phyloP scores from a whole-genome alignment of 2,113 vertebrate species.

The Rhodinocichla rosea region DNA sequence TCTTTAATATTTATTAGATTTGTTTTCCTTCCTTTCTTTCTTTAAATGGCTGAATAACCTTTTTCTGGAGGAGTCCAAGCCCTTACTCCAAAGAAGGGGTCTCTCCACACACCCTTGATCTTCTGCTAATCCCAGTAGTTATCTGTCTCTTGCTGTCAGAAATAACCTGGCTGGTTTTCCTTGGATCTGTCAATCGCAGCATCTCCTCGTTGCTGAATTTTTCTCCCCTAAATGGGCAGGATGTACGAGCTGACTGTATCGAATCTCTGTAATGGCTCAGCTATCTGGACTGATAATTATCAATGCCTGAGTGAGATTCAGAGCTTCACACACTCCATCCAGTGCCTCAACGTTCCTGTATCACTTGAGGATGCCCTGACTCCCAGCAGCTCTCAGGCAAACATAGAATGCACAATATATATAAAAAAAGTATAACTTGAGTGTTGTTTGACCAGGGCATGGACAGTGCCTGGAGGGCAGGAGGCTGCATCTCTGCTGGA shows the following conservation, averaged over 20 bases:
- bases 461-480: neutral
- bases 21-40: neutral
- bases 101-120: neutral
- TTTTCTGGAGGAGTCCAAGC: neutral
- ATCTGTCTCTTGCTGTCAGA: neutral
- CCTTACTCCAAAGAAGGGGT: neutral
- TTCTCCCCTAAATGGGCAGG: constrained; percentile 50
- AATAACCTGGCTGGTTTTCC: neutral
- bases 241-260: neutral
- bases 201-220: neutral
- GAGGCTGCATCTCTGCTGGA: neutral
- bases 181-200: neutral
- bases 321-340: accelerated
- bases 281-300: constrained; percentile 11
- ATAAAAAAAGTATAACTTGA: too few relatives aligned
- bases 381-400: neutral
- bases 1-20: neutral
- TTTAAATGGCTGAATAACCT: neutral
- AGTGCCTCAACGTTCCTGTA: neutral
- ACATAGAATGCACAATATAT: neutral
- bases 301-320: neutral
- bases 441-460: neutral
- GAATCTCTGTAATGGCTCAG: neutral
- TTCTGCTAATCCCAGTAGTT: neutral
- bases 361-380: neutral